A percentile compares a stretch with the other conserved stretches of the same genome.
Evolutionary conservation across 2,888 invertebrate genomes (phyloP).

Genomic region (Lithophane socia): DNA sequence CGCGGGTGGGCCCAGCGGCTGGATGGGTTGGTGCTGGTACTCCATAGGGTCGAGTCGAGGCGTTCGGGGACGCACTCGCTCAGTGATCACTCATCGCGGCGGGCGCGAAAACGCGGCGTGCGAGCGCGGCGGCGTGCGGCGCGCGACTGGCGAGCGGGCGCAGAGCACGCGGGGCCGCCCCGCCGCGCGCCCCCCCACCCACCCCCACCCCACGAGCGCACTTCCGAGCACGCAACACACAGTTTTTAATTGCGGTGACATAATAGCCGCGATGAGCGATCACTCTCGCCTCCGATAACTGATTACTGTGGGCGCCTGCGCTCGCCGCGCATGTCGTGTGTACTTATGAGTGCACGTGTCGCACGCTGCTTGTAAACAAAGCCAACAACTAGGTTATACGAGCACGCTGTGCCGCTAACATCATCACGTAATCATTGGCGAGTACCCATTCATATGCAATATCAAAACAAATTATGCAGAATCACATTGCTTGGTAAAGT

Average conservation of each 20-base stretch:
- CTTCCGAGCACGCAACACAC: constrained; percentile 72
- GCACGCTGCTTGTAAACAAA: constrained; percentile 80
- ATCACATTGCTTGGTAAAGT: neutral
- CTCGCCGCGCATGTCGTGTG: constrained; percentile 69
- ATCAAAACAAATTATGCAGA: constrained; percentile 25
- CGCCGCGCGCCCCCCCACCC: constrained; percentile 57
- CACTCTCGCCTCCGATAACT: constrained; percentile 80
- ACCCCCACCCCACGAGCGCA: constrained; percentile 45
- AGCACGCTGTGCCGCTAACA: constrained; percentile 56
- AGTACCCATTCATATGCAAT: constrained; percentile 43
- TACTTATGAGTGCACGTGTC: constrained; percentile 77
- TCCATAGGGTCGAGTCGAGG: constrained; percentile 83
- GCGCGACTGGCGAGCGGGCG: constrained; percentile 77
- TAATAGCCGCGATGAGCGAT: constrained; percentile 79
- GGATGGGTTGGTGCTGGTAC: constrained; percentile 87
- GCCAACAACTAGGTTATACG: constrained; percentile 69
- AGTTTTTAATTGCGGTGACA: constrained; percentile 81
- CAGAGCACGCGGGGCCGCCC: constrained; percentile 68
- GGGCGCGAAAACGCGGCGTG: constrained; percentile 75
- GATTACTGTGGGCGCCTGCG: constrained; percentile 66
- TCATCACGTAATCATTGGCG: constrained; percentile 57
- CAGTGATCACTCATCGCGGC: constrained; percentile 86
- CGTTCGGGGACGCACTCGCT: constrained; percentile 79
- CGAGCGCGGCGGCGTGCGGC: constrained; percentile 78
- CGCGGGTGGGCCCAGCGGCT: constrained; percentile 92